Percentiles rank a stretch among this genome's conserved stretches.
phyloP scores from a whole-genome alignment of 2,888 invertebrate genomes.

The Ceramica pisi region DNA sequence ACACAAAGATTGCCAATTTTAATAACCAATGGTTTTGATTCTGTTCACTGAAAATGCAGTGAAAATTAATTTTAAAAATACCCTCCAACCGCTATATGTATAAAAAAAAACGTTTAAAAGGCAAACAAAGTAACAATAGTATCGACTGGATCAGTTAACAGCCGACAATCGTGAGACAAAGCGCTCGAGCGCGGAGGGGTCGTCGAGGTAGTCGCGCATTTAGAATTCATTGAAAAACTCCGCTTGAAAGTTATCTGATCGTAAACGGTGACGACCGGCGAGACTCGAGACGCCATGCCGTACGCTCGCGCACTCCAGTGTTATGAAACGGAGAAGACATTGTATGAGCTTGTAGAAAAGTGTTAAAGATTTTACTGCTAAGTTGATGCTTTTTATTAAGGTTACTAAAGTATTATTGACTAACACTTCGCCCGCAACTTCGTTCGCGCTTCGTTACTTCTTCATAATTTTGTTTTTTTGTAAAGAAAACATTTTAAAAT shows the following conservation, averaged over 20 bases:
- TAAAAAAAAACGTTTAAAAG: conserved; percentile 36
- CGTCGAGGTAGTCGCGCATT: conserved; percentile 77
- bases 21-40: no score
- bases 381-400: not conserved
- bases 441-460: no score
- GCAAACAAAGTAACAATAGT: conserved; percentile 64
- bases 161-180: conserved; percentile 65
- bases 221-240: conserved; percentile 91
- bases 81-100: not conserved
- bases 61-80: not conserved
- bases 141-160: conserved; percentile 75
- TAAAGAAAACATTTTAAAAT: no score
- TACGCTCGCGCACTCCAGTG: conserved; percentile 49
- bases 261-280: conserved; percentile 75
- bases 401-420: no score
- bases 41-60: no score
- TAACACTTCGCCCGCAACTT: no score
- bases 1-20: no score
- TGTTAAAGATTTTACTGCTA: conserved; percentile 4
- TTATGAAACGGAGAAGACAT: not conserved
- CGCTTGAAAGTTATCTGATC: conserved; percentile 89
- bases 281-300: conserved; percentile 38
- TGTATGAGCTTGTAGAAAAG: not conserved
- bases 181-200: conserved; percentile 53
- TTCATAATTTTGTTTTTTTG: no score